phyloP scores from a whole-genome alignment of 2,797 vertebrate species.

The Apogon hyalosoma region DNA sequence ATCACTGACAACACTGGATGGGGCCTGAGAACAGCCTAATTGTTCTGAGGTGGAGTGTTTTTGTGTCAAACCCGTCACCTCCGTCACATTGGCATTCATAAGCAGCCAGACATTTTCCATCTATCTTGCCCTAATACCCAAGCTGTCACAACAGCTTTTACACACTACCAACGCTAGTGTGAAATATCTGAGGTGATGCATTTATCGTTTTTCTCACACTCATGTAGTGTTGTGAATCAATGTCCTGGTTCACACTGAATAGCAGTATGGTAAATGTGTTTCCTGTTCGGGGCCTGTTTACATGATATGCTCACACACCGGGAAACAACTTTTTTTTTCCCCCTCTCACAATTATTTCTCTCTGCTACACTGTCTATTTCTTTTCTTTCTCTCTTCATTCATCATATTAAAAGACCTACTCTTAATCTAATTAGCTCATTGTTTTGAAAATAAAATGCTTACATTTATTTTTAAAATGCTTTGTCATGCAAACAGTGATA shows the following conservation, averaged over 20 bases:
- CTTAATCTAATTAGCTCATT: constrained; percentile 39
- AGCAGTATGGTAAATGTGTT: constrained; percentile 76
- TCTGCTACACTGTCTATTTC: not conserved
- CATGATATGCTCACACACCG: constrained; percentile 74
- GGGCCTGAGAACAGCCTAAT: constrained; percentile 83
- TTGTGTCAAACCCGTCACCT: constrained; percentile 81
- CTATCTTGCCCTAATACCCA: constrained; percentile 81
- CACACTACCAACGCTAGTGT: constrained; percentile 79
- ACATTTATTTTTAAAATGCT: constrained; percentile 83
- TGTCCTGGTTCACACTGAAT: constrained; percentile 81
- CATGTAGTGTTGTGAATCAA: constrained; percentile 82
- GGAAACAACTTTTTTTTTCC: constrained; percentile 60
- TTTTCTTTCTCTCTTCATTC: constrained; percentile 17
- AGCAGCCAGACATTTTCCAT: constrained; percentile 82
- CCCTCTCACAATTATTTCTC: constrained; percentile 10
- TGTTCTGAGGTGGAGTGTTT: constrained; percentile 84
- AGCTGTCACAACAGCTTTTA: constrained; percentile 85
- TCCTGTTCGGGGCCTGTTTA: constrained; percentile 78
- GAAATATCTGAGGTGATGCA: constrained; percentile 85
- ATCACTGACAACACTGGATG: constrained; percentile 82
- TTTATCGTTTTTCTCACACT: constrained; percentile 85
- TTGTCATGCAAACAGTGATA: constrained; percentile 74
- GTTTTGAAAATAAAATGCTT: constrained; percentile 65
- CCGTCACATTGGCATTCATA: constrained; percentile 82
- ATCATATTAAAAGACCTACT: constrained; percentile 35